phyloP scores from a whole-genome alignment of 1,140 invertebrate genomes.

The Macrobrachium rosenbergii region DNA sequence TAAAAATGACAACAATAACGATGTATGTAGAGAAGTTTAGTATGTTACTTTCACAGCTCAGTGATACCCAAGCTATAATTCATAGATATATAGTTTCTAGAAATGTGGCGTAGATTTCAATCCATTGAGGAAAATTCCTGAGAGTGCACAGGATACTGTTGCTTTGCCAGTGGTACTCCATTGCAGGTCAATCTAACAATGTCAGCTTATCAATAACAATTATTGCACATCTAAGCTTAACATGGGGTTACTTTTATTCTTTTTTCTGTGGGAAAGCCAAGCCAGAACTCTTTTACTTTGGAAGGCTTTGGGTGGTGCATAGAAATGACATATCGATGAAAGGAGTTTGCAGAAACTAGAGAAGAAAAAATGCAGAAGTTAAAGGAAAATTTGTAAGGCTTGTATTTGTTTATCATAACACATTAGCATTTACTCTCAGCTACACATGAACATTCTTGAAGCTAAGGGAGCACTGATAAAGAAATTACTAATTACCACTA shows the following conservation, averaged over 20 bases:
- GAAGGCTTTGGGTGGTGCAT: conserved; percentile 54
- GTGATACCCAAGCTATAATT: conserved; percentile 59
- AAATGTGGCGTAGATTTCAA: conserved; percentile 58
- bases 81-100: conserved; percentile 49
- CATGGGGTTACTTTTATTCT: conserved; percentile 33
- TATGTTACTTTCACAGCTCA: conserved; percentile 51
- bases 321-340: not conserved
- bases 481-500: conserved; percentile 32
- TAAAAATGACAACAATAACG: conserved; percentile 62
- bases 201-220: conserved; percentile 55
- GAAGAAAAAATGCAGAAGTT: conserved; percentile 13
- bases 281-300: conserved; percentile 44
- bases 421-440: conserved; percentile 30
- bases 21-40: conserved; percentile 48
- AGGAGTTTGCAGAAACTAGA: not conserved
- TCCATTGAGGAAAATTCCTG: conserved; percentile 63
- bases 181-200: conserved; percentile 51
- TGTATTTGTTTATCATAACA: conserved; percentile 38
- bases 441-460: conserved; percentile 27
- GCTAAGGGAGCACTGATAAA: conserved; percentile 35
- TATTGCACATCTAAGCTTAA: conserved; percentile 61
- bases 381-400: not conserved
- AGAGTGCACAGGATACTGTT: conserved; percentile 63
- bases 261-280: conserved; percentile 35
- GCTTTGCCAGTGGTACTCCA: conserved; percentile 62